phyloP scores from a whole-genome alignment of 2,888 invertebrate genomes.

The Stenodema calcarata region DNA sequence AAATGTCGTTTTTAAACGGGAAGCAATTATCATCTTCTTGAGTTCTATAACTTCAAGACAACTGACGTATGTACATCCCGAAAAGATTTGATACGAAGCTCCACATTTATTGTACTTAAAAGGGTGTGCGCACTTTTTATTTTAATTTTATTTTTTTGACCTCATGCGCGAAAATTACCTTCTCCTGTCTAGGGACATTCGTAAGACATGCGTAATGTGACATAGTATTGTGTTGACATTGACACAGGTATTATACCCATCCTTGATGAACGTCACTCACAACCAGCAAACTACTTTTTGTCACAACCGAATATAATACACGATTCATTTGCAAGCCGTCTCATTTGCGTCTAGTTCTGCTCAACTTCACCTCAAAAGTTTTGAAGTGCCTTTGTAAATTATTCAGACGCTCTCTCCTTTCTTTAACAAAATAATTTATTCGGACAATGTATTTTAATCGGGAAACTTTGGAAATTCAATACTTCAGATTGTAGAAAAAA shows the following conservation, averaged over 20 bases:
- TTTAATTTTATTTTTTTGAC: too few species aligned
- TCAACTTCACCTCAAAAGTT: neutral
- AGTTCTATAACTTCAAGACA: too few species aligned
- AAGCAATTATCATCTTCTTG: too few species aligned
- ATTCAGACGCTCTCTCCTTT: neutral
- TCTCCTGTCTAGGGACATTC: too few species aligned
- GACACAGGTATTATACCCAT: neutral
- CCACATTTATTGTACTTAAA: too few species aligned
- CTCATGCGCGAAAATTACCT: too few species aligned
- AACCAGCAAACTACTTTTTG: neutral
- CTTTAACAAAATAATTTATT: neutral
- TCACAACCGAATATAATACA: neutral
- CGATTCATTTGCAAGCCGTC: neutral
- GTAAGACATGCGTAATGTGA: too few species aligned
- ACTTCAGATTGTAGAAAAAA: neutral
- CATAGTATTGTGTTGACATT: too few species aligned
- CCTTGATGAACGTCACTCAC: neutral
- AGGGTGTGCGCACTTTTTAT: too few species aligned
- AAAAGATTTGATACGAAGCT: too few species aligned
- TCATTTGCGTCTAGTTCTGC: neutral
- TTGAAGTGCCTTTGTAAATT: neutral
- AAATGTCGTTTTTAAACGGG: too few species aligned
- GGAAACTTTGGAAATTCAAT: neutral
- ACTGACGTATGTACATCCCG: too few species aligned
- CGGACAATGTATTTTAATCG: neutral